Conservation (phyloP, 2,797 vertebrate genomes). For the Sebastes nivosus region DNA sequence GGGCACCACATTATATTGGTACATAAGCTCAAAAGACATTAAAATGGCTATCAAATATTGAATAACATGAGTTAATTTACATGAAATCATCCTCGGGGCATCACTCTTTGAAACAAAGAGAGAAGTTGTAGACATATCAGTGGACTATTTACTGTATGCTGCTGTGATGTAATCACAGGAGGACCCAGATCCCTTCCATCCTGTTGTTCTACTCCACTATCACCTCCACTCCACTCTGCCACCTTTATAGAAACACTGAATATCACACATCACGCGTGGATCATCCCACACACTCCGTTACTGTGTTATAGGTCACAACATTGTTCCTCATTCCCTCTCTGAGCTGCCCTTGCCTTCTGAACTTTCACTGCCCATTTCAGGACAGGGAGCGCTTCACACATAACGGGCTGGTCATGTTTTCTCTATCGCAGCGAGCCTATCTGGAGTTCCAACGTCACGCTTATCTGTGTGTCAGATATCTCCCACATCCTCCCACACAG, state of each 20-base stretch:
- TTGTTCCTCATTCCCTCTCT: neutral
- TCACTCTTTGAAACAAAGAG: no score
- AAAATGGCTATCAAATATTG: no score
- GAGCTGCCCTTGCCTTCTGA: neutral
- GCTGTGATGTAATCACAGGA: neutral
- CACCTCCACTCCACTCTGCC: neutral
- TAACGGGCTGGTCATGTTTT: neutral
- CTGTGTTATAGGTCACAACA: conserved; percentile 1
- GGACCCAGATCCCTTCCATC: neutral
- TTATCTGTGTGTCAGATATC: conserved; percentile 21
- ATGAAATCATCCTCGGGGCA: no score
- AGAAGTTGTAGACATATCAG: no score
- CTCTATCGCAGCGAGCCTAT: neutral
- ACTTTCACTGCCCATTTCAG: neutral
- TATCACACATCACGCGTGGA: neutral
- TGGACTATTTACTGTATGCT: neutral
- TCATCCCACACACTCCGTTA: neutral
- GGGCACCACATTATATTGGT: no score
- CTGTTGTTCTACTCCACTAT: neutral
- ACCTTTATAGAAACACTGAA: neutral
- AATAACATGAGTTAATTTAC: no score
- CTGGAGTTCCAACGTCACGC: neutral
- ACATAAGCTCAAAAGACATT: no score
- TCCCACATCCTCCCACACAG: conserved; percentile 14
- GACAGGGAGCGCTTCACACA: neutral